Evolutionary conservation across 1,140 invertebrate genomes (phyloP).

Genomic region (Tetramorium parvispinum): DNA sequence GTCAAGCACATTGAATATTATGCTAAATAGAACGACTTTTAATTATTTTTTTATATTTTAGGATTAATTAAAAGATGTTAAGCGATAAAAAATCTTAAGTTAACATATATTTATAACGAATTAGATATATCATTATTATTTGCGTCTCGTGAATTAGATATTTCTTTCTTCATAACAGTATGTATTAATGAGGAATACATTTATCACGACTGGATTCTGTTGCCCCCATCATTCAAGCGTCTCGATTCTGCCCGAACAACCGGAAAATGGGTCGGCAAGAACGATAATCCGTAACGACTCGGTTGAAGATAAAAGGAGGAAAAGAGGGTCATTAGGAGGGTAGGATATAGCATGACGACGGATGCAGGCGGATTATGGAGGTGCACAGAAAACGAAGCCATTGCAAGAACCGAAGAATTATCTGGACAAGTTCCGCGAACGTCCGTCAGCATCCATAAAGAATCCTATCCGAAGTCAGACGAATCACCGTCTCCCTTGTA

Average conservation of each 20-base stretch:
- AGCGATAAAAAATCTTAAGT: background rate
- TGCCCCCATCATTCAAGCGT: conserved; percentile 15
- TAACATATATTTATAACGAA: background rate
- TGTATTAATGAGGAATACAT: conserved; percentile 22
- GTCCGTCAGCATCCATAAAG: conserved; percentile 38
- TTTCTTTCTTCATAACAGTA: background rate
- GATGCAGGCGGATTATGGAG: conserved; percentile 49
- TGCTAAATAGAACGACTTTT: background rate
- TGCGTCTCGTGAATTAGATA: background rate
- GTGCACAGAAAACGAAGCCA: conserved; percentile 33
- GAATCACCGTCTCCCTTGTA: background rate
- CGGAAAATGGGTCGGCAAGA: conserved; percentile 49
- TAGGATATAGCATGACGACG: conserved; percentile 35
- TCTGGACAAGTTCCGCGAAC: conserved; percentile 13
- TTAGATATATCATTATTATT: background rate
- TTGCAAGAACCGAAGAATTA: conserved; percentile 39
- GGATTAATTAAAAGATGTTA: no score
- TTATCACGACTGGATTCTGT: conserved; percentile 23
- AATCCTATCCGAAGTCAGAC: conserved; percentile 8
- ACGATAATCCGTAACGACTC: conserved; percentile 54
- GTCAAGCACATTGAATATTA: background rate
- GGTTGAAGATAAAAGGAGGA: conserved; percentile 50
- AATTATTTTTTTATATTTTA: background rate
- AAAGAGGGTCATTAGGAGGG: conserved; percentile 16
- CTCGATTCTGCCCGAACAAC: conserved; percentile 36